Evolutionary conservation across 2,113 vertebrate species (phyloP), one percentile per base, ranked within the genome.

Genomic region (Brachionichthys hirsutus): DNA sequence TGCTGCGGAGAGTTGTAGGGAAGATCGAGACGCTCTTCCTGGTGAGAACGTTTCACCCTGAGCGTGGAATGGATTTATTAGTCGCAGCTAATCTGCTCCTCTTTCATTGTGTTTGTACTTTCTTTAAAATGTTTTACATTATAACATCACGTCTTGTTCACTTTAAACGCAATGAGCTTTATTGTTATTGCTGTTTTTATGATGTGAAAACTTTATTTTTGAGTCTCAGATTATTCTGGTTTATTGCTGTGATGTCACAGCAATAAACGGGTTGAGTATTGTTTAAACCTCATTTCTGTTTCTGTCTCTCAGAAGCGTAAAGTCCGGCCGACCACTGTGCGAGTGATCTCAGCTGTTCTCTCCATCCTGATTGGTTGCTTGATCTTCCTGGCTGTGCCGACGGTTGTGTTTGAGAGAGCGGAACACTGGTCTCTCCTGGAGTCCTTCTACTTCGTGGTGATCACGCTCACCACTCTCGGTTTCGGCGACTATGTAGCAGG

Each of bases 401-500:
- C 91, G 0, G 67, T 95, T 3, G 87, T 95, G 38, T 97, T 97
- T 89, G 88, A 92, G 77, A 73, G 87, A 36, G 83, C 93, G 59
- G 95, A 97, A 80, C 18, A 84, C 1, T 97, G 95, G 95, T 64
- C 78, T 0, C 84, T 94, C 48, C 75, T 96, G 38, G 94, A 97
- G 72, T 90, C 94, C 0, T 78, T 94, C 62, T 97, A 95, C 83
- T 97, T 95, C 69, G 94, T 96, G 62, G 90, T 97, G 52, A 93
- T 96, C 84, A 96, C 94, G 0, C 90, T 96, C 56, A 97, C 94
- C 44, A 97, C 95, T 0, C 93, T 95, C 44, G 95, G 95, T 54
- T 96, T 97, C 14, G 95, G 95, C 15, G 95, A 97, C 81, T 97
- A 81, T 7, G 95, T 97, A 53, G 91, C 95, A 77, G 94, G 95